Evolutionary conservation across 2,888 invertebrate genomes (phyloP).

Genomic region (Pseudococcus jackbeardsleyi): DNA sequence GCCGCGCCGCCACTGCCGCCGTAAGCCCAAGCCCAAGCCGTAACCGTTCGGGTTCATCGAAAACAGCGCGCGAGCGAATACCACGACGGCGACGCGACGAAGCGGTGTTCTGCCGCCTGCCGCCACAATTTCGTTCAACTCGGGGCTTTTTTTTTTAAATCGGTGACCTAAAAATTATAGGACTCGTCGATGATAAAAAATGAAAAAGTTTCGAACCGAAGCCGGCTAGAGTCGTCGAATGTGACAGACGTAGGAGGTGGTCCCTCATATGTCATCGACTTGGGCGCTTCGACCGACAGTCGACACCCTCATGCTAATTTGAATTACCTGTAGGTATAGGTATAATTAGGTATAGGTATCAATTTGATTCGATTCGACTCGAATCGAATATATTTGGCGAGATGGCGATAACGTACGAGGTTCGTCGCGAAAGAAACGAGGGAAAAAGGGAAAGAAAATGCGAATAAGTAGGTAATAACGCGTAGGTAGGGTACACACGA

Average conservation of each 20-base stretch:
- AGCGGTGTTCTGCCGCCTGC: not conserved
- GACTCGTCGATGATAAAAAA: not conserved
- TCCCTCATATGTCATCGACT: not conserved
- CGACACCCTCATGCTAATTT: conserved; percentile 44
- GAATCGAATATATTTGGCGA: not conserved
- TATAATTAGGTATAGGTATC: too few species aligned
- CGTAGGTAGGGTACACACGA: not conserved
- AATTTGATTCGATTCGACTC: too few species aligned
- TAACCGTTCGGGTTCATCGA: not conserved
- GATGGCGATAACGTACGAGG: not conserved
- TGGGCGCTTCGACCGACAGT: not conserved
- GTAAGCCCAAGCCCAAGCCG: too few species aligned
- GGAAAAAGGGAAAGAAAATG: not conserved
- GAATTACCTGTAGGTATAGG: not conserved
- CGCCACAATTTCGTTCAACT: too few species aligned
- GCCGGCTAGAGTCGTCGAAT: not conserved
- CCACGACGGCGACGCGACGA: not conserved
- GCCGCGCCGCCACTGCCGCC: not conserved
- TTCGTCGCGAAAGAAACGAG: not conserved
- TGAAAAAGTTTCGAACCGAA: not conserved
- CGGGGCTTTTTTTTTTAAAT: not conserved
- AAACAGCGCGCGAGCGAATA: not conserved
- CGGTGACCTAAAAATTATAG: conserved; percentile 30
- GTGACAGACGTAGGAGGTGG: not conserved
- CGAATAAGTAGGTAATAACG: not conserved